These are phyloP conservation scores for Serinus canaria DNA, from an alignment of 2,113 vertebrate species.

Conservation along the genomic window DNA sequence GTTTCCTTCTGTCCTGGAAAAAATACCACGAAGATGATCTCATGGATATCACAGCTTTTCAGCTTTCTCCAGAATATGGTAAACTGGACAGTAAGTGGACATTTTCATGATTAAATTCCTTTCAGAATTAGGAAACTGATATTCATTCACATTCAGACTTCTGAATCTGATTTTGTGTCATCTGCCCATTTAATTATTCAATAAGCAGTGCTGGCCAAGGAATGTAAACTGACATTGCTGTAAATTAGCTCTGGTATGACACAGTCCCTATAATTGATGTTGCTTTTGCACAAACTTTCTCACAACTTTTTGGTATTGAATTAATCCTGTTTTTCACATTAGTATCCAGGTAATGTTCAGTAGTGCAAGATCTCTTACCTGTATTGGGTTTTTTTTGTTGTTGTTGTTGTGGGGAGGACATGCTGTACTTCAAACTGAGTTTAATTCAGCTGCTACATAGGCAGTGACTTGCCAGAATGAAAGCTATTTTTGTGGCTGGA, in stretches of 20 bases:
- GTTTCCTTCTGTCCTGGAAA: conserved; percentile 11
- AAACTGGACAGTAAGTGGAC: neutral
- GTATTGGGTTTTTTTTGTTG: neutral
- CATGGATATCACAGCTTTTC: conserved; percentile 6
- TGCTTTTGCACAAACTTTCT: neutral
- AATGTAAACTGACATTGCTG: neutral
- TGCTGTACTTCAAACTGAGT: neutral
- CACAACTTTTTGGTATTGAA: neutral
- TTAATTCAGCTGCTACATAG: neutral
- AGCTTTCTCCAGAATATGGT: neutral
- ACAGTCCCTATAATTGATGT: neutral
- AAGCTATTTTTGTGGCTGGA: neutral
- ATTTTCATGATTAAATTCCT: neutral
- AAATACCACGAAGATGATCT: neutral
- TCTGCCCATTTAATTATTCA: conserved; percentile 37
- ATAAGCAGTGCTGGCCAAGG: neutral
- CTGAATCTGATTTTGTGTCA: neutral
- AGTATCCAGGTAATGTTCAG: neutral
- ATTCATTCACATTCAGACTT: neutral
- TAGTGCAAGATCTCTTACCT: neutral
- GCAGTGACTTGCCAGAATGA: neutral
- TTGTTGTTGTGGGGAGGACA: neutral
- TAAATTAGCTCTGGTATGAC: neutral
- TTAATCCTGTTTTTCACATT: neutral
- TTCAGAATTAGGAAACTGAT: conserved; percentile 19